A percentile compares a stretch with the other conserved stretches of the same genome.
phyloP scores from a whole-genome alignment of 2,797 vertebrate genomes.

The Novumbra hubbsi region DNA sequence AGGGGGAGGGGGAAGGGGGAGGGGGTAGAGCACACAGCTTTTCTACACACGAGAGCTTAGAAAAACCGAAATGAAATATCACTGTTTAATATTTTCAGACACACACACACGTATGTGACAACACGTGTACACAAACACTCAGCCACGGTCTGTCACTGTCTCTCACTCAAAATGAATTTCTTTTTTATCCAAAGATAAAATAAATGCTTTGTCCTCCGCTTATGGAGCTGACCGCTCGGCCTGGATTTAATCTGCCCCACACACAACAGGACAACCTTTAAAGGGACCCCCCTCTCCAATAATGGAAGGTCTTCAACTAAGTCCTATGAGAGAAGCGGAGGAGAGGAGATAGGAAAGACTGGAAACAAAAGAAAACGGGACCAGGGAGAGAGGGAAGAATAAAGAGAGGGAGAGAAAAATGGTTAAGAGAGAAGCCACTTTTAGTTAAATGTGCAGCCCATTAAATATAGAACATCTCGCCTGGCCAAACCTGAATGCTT shows the following conservation, averaged over 20 bases:
- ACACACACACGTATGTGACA: no score
- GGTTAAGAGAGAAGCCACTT: neutral
- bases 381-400: neutral
- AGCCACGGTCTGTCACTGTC: neutral
- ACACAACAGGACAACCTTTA: constrained; percentile 32
- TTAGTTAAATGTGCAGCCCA: constrained; percentile 13
- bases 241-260: constrained; percentile 62
- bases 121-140: no score
- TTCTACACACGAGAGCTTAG: neutral
- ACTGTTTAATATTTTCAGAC: no score
- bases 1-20: constrained; percentile 50
- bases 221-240: constrained; percentile 40
- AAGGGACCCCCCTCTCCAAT: constrained; percentile 55
- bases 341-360: constrained; percentile 20
- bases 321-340: neutral
- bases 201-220: constrained; percentile 37
- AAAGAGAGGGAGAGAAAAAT: constrained; percentile 25
- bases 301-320: constrained; percentile 45
- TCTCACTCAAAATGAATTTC: neutral
- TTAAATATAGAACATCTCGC: constrained; percentile 17
- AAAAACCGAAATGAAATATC: neutral
- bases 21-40: constrained; percentile 57
- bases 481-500: constrained; percentile 4
- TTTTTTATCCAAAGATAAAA: constrained; percentile 22
- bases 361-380: neutral